Conservation (phyloP, 1,140 invertebrate species). For the Leptopilina boulardi region DNA sequence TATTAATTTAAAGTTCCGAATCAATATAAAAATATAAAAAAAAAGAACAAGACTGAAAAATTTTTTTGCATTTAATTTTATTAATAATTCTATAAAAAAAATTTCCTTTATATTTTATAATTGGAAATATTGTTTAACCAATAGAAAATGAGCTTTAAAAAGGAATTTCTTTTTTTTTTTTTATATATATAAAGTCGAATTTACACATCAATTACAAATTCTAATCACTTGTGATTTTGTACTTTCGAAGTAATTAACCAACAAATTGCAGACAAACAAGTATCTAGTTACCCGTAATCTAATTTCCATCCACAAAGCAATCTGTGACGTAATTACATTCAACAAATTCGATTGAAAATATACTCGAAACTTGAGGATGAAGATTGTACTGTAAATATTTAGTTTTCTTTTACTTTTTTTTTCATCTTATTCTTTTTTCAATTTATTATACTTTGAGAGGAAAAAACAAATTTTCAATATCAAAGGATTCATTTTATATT, state of each 20-base stretch:
- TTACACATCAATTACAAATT: not conserved
- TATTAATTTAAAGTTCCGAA: too few relatives aligned
- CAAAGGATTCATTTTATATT: too few relatives aligned
- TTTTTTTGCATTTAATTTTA: too few relatives aligned
- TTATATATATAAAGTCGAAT: not conserved
- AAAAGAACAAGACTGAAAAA: too few relatives aligned
- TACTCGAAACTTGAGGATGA: constrained; percentile 7
- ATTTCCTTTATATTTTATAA: too few relatives aligned
- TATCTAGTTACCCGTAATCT: constrained; percentile 24
- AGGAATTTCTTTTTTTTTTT: not conserved
- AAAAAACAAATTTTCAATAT: too few relatives aligned
- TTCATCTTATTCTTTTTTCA: not conserved
- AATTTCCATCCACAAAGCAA: constrained; percentile 8
- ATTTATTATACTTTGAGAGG: not conserved
- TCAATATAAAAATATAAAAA: too few relatives aligned
- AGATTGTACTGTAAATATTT: not conserved
- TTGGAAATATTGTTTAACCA: too few relatives aligned
- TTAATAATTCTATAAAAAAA: too few relatives aligned
- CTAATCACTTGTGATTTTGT: constrained; percentile 19
- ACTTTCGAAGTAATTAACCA: constrained; percentile 16
- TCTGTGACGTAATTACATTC: constrained; percentile 16
- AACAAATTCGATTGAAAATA: constrained; percentile 7
- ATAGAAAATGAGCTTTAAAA: too few relatives aligned
- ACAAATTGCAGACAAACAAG: constrained; percentile 20
- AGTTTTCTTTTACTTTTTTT: not conserved